A percentile compares a stretch with the other conserved stretches of the same genome.
These are phyloP conservation scores for Tapirus terrestris DNA, from an alignment of 2,113 vertebrate genomes.

Conservation along the genomic window DNA sequence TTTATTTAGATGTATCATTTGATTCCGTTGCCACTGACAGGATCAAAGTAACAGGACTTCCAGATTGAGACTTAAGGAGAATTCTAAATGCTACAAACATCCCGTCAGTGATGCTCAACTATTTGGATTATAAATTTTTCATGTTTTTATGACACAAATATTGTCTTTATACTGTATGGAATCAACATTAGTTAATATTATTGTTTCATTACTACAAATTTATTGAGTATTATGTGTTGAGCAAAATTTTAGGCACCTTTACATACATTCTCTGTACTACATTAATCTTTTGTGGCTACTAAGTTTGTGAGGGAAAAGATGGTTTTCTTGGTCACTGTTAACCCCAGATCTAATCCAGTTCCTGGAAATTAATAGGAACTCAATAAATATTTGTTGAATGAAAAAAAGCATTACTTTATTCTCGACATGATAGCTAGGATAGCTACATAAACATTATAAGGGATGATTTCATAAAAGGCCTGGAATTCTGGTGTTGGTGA, in stretches of 20 bases:
- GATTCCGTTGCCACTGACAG: constrained; percentile 46
- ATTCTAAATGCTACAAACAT: constrained; percentile 61
- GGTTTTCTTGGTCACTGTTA: background rate
- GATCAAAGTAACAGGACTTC: constrained; percentile 1
- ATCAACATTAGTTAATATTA: background rate
- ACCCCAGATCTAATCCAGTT: background rate
- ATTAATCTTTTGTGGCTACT: background rate
- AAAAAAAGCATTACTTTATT: background rate
- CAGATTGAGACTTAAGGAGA: constrained; percentile 12
- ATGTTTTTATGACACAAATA: constrained; percentile 54
- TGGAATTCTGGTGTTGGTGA: background rate
- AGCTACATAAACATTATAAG: background rate
- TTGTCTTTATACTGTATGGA: background rate
- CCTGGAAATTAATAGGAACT: background rate
- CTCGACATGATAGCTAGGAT: background rate
- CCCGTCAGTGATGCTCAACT: constrained; percentile 12
- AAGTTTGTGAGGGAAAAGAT: background rate
- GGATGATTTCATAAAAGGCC: background rate
- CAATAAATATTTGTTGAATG: background rate
- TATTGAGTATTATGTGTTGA: background rate
- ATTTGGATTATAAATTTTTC: constrained; percentile 39
- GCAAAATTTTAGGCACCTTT: background rate
- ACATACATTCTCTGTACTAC: background rate
- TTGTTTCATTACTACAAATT: background rate
- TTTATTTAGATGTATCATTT: constrained; percentile 62